Base-by-base conservation (phyloP, 1,140 invertebrate genomes). In the Sinonovacula constricta region DNA sequence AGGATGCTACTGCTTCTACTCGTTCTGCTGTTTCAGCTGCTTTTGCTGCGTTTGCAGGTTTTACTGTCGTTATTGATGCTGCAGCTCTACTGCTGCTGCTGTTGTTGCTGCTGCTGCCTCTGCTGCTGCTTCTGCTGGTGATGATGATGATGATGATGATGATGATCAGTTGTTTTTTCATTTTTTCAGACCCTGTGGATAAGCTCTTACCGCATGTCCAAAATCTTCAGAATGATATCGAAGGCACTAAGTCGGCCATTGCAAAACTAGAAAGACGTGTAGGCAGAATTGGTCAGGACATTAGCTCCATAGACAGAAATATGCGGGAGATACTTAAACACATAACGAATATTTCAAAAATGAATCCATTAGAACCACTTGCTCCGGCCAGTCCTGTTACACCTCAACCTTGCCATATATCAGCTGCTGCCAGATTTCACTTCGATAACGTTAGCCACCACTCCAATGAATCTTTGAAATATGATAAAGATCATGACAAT, bases 181-280 rank as follows among this genome's bases (percentile, higher is more conserved):
- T 26, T 22, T 3, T 69, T 77, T 15, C 53, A 77, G 74, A 77
- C n/a, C 12, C 65, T 5, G 36, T 24, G 5, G 65, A 77, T 0
- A 69, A 77, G 56, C 49, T 77, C 3, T 33, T 68, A 24, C 74
- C 74, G 1, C 74, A 77, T 36, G 65, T 77, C 0, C 74, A 77
- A 51, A 77, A 67, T 51, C 31, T 77, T n/a, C 74, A 77, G 59
- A 77, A 56, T 18, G 74, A 77, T 51, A 45, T 77, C 15, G 74
- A 77, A 53, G 74, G 74, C 3, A 69, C 74, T 7, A 77, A 77
- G 31, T 22, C 74, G 39, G 39, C 74, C 0, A 68, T 77, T 5
- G 45, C n/a, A 24, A 68, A 77, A 62, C 39, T 77, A 1, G 74
- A 77, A 51, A n/a, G 66, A 22, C 68, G 62, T 51, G 65, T 77